phyloP scores from a whole-genome alignment of 2,888 invertebrate species.

The Dugesia japonica region DNA sequence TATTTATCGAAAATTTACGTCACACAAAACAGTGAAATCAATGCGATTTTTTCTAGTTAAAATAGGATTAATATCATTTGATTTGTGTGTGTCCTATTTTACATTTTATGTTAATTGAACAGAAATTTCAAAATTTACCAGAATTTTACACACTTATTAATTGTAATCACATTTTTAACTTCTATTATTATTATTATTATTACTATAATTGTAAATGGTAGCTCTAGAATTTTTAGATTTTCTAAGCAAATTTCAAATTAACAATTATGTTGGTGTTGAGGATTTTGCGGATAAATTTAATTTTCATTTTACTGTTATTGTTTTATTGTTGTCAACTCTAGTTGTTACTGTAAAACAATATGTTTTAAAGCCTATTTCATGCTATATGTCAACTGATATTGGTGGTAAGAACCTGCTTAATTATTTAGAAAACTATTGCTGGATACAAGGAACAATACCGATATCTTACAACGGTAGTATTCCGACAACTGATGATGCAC shows the following conservation, averaged over 20 bases:
- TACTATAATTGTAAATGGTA: no score
- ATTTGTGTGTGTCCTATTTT: no score
- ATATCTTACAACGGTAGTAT: not conserved
- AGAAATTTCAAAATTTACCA: no score
- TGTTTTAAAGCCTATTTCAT: conserved; percentile 25
- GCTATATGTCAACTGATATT: conserved; percentile 22
- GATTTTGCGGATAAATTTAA: conserved; percentile 32
- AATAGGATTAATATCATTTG: no score
- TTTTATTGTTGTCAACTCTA: conserved; percentile 25
- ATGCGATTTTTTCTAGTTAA: no score
- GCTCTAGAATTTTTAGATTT: conserved; percentile 30
- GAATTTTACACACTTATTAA: no score
- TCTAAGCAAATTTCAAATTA: conserved; percentile 22
- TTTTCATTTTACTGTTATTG: conserved; percentile 28
- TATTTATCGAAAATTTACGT: no score
- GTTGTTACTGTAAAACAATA: conserved; percentile 32
- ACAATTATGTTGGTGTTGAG: conserved; percentile 25
- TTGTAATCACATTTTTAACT: no score
- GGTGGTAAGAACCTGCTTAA: conserved; percentile 17
- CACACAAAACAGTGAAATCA: no score
- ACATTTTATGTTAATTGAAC: no score
- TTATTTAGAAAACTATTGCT: conserved; percentile 32
- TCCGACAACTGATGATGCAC: not conserved
- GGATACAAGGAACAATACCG: conserved; percentile 29
- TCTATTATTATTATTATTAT: no score